A percentile compares a stretch with the other conserved stretches of the same genome.
phyloP scores from a whole-genome alignment of 2,888 invertebrate species.

The Acrocyrtus sp. region DNA sequence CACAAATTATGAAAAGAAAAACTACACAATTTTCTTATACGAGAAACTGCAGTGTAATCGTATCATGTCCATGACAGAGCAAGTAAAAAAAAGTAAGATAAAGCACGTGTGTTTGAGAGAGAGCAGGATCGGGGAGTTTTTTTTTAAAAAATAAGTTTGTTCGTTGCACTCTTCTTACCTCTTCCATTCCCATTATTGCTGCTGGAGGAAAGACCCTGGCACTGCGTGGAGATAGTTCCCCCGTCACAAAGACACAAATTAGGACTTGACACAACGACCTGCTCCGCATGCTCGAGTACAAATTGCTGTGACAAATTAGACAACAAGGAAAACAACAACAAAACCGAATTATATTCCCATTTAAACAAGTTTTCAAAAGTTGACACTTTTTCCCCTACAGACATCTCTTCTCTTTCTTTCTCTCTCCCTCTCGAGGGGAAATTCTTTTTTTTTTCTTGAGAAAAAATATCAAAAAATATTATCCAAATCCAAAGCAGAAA shows the following conservation, averaged over 20 bases:
- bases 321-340: constrained; percentile 15
- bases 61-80: too few species aligned
- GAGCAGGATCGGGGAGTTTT: too few species aligned
- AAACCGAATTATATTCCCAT: constrained; percentile 21
- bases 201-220: constrained; percentile 64
- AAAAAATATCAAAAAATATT: too few species aligned
- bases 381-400: constrained; percentile 6
- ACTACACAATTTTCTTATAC: too few species aligned
- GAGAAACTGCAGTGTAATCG: too few species aligned
- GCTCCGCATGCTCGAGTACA: constrained; percentile 79
- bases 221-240: constrained; percentile 74
- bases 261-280: constrained; percentile 81
- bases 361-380: constrained; percentile 45
- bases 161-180: constrained; percentile 40
- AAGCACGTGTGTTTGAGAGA: too few species aligned
- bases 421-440: neutral
- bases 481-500: too few species aligned
- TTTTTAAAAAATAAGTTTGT: too few species aligned
- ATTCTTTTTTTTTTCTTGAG: too few species aligned
- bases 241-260: constrained; percentile 83
- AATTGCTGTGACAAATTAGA: constrained; percentile 71
- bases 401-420: neutral
- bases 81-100: too few species aligned
- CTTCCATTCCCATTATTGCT: constrained; percentile 16
- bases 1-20: too few species aligned